A percentile compares a stretch with the other conserved stretches of the same genome.
phyloP scores from a whole-genome alignment of 2,113 vertebrate genomes.

The Sceloporus tristichus region DNA sequence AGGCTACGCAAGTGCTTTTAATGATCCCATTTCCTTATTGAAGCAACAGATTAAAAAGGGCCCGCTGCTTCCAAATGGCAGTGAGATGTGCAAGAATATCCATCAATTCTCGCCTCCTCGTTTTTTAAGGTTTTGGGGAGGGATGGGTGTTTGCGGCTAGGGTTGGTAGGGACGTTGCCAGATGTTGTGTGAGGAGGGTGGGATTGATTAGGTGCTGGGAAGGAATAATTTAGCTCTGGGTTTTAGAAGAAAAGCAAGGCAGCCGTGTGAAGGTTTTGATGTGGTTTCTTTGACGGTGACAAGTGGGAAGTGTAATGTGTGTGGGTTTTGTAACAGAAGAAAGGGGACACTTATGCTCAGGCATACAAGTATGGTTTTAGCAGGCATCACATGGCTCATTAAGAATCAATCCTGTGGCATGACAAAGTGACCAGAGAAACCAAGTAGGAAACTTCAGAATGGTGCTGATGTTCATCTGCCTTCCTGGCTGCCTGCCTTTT shows the following conservation, averaged over 20 bases:
- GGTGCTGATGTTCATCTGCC: background rate
- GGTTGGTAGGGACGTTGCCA: background rate
- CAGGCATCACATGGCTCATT: constrained; percentile 6
- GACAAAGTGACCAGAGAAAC: constrained; percentile 19
- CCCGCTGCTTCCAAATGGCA: constrained; percentile 38
- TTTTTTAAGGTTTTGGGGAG: background rate
- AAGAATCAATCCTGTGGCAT: constrained; percentile 14
- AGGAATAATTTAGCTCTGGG: constrained; percentile 15
- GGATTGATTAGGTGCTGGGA: constrained; percentile 45
- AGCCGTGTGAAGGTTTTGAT: background rate
- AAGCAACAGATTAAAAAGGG: constrained; percentile 67
- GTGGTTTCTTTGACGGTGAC: constrained; percentile 11
- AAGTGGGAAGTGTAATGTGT: constrained; percentile 11
- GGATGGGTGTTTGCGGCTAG: background rate
- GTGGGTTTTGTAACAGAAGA: background rate
- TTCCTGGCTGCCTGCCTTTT: no score
- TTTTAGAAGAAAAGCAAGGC: constrained; percentile 31
- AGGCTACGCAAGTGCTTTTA: constrained; percentile 67
- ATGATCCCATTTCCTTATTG: constrained; percentile 67
- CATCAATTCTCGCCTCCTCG: constrained; percentile 55
- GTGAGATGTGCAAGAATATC: constrained; percentile 21
- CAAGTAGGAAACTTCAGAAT: background rate
- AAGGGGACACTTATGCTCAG: constrained; percentile 4
- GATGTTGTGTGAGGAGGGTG: constrained; percentile 27
- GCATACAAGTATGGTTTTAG: constrained; percentile 5